These are phyloP conservation scores for Sturnus vulgaris DNA, from an alignment of 2,113 vertebrate genomes.

Conservation along the genomic window DNA sequence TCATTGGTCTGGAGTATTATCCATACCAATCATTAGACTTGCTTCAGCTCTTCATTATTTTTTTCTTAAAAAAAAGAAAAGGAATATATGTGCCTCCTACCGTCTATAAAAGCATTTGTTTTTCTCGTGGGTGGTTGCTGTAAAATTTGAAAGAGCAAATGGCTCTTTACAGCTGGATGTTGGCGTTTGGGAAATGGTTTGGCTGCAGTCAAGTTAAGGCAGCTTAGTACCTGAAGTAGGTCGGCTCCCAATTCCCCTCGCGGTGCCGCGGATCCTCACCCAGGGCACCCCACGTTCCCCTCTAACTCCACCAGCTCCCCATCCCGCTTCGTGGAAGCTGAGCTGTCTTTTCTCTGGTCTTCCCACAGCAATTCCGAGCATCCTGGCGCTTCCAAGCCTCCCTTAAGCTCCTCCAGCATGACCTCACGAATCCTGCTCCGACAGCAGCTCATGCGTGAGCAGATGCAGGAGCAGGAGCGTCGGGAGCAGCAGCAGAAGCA, in stretches of 20 bases:
- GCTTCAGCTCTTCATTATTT: not conserved
- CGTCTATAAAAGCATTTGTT: not conserved
- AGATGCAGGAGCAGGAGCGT: slow-evolving; percentile 84
- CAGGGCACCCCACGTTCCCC: not conserved
- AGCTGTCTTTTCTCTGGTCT: slow-evolving; percentile 62
- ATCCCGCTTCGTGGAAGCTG: slow-evolving; percentile 41
- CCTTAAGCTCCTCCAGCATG: slow-evolving; percentile 85
- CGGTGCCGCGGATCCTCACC: not conserved
- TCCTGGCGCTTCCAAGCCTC: slow-evolving; percentile 82
- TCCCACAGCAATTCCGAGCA: slow-evolving; percentile 82
- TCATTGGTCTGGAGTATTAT: not conserved
- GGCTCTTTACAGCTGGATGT: not conserved
- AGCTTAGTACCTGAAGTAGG: slow-evolving; percentile 49
- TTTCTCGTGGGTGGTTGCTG: not conserved
- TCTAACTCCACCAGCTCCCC: not conserved
- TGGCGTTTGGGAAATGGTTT: not conserved
- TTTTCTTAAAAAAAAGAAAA: not conserved
- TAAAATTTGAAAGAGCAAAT: not conserved
- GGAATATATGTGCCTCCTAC: not conserved
- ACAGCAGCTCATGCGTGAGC: slow-evolving; percentile 84
- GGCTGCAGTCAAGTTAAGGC: slow-evolving; percentile 52
- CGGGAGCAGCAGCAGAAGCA: slow-evolving; percentile 86
- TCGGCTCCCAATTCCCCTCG: not conserved
- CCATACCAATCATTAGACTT: not conserved
- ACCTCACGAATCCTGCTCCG: slow-evolving; percentile 88